Base-by-base conservation (phyloP, 2,888 invertebrate species). In the Pollenia labialis region DNA sequence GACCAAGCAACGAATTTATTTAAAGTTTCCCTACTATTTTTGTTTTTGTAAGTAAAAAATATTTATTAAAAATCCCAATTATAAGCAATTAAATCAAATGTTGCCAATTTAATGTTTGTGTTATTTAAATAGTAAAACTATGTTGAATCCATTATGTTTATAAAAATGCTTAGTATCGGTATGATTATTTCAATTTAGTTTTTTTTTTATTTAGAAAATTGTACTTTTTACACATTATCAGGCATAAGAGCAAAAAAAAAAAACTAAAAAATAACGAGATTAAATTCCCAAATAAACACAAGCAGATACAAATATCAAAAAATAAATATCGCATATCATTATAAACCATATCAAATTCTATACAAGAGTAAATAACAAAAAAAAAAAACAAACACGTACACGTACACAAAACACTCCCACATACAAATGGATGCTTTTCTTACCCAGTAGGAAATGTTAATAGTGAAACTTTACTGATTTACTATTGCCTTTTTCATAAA, bases 311-410 rank as follows among this genome's bases (percentile, higher is more conserved):
- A 10, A 32, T 58, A 44, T 48, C 32, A 32, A 68, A 77, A 68
- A 48, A 14, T 14, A n/a, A 11, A 16, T 44, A 69, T 58, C 4
- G 3, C 62, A 81, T 74, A 72, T 72, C 72, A 72, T 66, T 81
- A 64, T 48, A 64, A 23, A 60, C 18, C 79, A 79, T 58, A 58
- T 60, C 79, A 52, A 69, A 50, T 32, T 54, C n/a, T 54, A 18
- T 71, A 44, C 18, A 54, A 18, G 9, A 14, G 2, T 52, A 58
- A 32, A 32, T n/a, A 58, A 48, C 14, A 76, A 54, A 76, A 18
- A 11, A 44, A 11, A 44, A 23, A 23, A 1, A 18, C 1, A 23
- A 23, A 23, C 18, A 50, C n/a, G 44, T 46, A 54, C 54, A 76
- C 50, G 50, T 75, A 52, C 10, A 62, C 42, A 52, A 40, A 12